A percentile compares a stretch with the other conserved stretches of the same genome.
Evolutionary conservation across 2,113 vertebrate species (phyloP).

Genomic region (Falco punctatus): DNA sequence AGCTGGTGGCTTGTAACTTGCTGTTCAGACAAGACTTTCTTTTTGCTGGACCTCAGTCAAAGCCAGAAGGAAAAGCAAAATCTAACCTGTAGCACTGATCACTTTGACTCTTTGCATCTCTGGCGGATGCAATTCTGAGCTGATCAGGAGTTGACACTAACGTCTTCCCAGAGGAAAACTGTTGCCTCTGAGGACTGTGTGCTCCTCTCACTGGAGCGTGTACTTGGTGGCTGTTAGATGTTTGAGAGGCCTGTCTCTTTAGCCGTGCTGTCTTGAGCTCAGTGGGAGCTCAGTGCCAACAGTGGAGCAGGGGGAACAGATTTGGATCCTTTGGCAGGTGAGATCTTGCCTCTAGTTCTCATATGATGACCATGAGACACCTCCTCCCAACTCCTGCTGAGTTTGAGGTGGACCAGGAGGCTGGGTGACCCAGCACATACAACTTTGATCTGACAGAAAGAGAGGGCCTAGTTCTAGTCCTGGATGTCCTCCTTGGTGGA

Average conservation of each 20-base stretch:
- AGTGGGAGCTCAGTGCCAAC: not conserved
- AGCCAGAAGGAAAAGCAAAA: not conserved
- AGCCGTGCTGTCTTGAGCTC: not conserved
- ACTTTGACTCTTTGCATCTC: not conserved
- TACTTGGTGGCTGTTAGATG: fast-evolving
- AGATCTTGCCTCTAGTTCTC: not conserved
- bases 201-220: not conserved
- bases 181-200: not conserved
- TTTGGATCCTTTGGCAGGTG: not conserved
- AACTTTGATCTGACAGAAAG: not conserved
- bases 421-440: not conserved
- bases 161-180: not conserved
- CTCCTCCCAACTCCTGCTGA: not conserved
- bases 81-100: not conserved
- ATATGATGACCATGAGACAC: not conserved
- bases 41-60: not conserved
- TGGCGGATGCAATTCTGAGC: not conserved
- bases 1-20: not conserved
- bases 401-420: not conserved
- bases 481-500: not conserved
- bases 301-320: not conserved
- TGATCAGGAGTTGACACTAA: not conserved
- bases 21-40: not conserved
- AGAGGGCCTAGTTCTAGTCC: not conserved
- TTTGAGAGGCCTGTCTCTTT: not conserved